A percentile compares a stretch with the other conserved stretches of the same genome.
phyloP scores from a whole-genome alignment of 1,140 invertebrate genomes.

The Zaprionus kolodkinae region DNA sequence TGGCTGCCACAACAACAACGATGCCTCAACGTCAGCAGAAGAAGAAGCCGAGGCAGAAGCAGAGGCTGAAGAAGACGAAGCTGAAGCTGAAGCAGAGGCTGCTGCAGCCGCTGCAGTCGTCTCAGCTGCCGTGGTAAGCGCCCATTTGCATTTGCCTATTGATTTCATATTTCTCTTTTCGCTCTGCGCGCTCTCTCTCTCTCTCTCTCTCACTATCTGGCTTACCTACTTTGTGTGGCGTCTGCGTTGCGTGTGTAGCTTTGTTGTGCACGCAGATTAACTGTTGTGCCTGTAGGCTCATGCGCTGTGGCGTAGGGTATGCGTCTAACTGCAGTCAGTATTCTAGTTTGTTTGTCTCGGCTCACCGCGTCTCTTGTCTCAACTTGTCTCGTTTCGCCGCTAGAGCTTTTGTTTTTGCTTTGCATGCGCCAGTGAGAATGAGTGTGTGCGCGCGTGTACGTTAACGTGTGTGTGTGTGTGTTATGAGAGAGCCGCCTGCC shows the following conservation, averaged over 20 bases:
- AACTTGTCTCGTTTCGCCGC: conserved; percentile 24
- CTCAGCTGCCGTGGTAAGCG: conserved; percentile 74
- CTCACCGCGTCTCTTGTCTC: no score
- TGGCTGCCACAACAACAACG: conserved; percentile 32
- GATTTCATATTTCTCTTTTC: conserved; percentile 38
- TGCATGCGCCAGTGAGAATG: conserved; percentile 30
- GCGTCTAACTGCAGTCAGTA: conserved; percentile 14
- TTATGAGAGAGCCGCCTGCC: conserved; percentile 6
- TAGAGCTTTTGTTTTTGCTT: conserved; percentile 20
- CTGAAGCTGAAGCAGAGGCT: conserved; percentile 16
- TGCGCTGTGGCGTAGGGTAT: conserved; percentile 24
- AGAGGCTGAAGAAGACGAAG: not conserved
- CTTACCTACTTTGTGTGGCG: not conserved
- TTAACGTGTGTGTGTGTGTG: conserved; percentile 3
- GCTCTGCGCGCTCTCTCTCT: no score
- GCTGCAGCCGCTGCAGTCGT: conserved; percentile 30
- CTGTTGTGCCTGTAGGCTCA: not conserved
- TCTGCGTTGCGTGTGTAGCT: not conserved
- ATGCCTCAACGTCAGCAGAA: conserved; percentile 26
- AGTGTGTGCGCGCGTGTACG: conserved; percentile 26
- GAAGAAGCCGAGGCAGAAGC: conserved; percentile 4
- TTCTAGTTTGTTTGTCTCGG: conserved; percentile 52
- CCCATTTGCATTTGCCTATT: conserved; percentile 33
- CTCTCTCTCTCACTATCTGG: no score
- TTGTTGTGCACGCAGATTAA: not conserved